Conservation (phyloP, 2,888 invertebrate genomes). For the Capitulum mitella region DNA sequence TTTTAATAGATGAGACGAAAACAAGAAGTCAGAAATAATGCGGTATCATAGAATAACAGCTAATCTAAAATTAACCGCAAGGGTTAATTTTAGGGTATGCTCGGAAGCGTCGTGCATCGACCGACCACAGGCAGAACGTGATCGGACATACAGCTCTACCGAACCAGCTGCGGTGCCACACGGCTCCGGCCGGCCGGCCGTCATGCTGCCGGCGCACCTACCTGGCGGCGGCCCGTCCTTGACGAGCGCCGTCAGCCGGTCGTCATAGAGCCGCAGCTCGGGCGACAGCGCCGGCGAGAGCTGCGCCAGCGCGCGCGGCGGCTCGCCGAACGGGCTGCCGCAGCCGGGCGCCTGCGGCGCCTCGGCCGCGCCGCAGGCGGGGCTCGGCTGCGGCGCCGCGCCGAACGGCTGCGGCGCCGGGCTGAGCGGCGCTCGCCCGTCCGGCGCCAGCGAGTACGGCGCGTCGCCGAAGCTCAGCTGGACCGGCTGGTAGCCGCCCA, state of each 20-base stretch:
- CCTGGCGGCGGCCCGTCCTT: neutral
- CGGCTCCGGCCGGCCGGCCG: neutral
- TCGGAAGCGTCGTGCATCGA: too few relatives aligned
- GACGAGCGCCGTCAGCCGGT: neutral
- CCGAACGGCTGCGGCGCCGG: neutral
- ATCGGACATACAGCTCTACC: neutral
- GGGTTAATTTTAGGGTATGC: neutral
- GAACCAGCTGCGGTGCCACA: neutral
- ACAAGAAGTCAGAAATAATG: too few relatives aligned
- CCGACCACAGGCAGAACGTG: neutral
- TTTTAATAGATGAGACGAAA: too few relatives aligned
- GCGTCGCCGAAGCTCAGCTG: conserved; percentile 12
- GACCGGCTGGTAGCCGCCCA: conserved; percentile 9
- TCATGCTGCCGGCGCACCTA: neutral
- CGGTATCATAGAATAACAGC: neutral
- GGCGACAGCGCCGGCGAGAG: neutral
- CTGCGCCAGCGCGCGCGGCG: neutral
- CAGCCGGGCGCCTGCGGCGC: neutral
- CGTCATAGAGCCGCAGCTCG: neutral
- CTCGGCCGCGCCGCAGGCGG: neutral
- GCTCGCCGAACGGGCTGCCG: neutral
- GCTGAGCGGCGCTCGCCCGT: neutral
- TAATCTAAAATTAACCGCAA: neutral
- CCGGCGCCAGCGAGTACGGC: conserved; percentile 2
- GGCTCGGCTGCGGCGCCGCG: neutral